A percentile compares a stretch with the other conserved stretches of the same genome.
Evolutionary conservation across 2,797 vertebrate genomes (phyloP).

Genomic region (Chloroceryle inda): DNA sequence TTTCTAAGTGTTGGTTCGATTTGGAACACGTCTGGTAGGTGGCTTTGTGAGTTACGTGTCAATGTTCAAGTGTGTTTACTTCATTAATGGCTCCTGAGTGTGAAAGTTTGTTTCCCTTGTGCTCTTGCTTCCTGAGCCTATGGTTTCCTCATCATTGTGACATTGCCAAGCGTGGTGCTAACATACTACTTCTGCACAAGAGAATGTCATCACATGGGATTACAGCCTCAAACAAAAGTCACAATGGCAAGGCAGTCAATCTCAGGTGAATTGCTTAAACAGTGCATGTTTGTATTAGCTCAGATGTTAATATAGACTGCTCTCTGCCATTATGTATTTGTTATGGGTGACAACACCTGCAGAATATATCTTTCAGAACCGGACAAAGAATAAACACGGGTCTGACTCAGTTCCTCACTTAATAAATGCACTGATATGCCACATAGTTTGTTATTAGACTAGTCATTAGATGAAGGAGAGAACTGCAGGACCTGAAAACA

Average conservation of each 20-base stretch:
- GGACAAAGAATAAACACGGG: not conserved
- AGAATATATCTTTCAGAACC: conserved; percentile 52
- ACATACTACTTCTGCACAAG: not conserved
- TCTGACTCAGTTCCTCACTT: not conserved
- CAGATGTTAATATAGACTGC: conserved; percentile 43
- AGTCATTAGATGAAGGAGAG: not conserved
- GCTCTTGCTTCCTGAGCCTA: conserved; percentile 17
- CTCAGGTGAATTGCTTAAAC: conserved; percentile 70
- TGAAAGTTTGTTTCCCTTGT: conserved; percentile 62
- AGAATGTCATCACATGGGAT: conserved; percentile 49
- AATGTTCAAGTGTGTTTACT: conserved; percentile 11
- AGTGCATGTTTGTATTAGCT: conserved; percentile 54
- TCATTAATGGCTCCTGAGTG: conserved; percentile 28
- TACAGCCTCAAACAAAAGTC: conserved; percentile 60
- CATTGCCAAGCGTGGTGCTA: conserved; percentile 29
- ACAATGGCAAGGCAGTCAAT: not conserved
- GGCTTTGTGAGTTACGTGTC: conserved; percentile 5
- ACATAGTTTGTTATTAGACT: not conserved
- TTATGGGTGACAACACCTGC: conserved; percentile 63
- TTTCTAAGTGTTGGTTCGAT: not conserved
- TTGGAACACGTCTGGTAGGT: not conserved
- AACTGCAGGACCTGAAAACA: not conserved
- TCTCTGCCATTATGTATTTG: conserved; percentile 45
- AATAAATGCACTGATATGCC: not conserved
- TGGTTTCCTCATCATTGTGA: conserved; percentile 40